Conservation (phyloP, 2,113 vertebrate genomes). For the Hemiscyllium ocellatum region DNA sequence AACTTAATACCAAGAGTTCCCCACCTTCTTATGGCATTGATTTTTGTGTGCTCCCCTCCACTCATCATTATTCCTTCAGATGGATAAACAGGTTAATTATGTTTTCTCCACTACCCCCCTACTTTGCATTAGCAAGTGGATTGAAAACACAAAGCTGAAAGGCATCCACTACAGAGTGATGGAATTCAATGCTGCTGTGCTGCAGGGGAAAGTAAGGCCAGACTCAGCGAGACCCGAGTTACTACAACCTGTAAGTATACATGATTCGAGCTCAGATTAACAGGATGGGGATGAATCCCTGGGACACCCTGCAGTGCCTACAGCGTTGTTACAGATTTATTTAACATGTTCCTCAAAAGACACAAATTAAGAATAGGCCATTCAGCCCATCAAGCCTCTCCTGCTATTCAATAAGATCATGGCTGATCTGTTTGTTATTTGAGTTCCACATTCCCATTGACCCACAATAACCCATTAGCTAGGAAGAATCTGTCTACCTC, state of each 20-base stretch:
- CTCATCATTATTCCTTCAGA: background rate
- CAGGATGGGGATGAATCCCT: background rate
- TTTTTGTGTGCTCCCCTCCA: background rate
- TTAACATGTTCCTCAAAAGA: background rate
- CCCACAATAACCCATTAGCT: no score
- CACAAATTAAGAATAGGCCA: no score
- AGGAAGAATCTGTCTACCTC: no score
- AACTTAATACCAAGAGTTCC: no score
- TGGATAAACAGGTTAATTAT: background rate
- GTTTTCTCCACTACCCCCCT: background rate
- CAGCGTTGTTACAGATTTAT: background rate
- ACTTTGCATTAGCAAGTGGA: constrained; percentile 68
- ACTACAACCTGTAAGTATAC: constrained; percentile 80
- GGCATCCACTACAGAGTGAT: constrained; percentile 79
- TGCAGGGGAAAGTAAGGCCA: constrained; percentile 83
- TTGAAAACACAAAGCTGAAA: constrained; percentile 77
- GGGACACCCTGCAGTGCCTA: background rate
- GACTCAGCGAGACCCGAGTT: constrained; percentile 84
- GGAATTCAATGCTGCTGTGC: constrained; percentile 86
- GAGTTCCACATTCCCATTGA: no score
- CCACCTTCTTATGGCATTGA: background rate
- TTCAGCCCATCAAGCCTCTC: no score
- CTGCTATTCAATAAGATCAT: no score
- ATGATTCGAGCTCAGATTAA: background rate
- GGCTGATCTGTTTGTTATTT: no score